These are phyloP conservation scores for Caenorhabditis parvicauda DNA, from an alignment of 2,888 invertebrate species.

Conservation along the genomic window DNA sequence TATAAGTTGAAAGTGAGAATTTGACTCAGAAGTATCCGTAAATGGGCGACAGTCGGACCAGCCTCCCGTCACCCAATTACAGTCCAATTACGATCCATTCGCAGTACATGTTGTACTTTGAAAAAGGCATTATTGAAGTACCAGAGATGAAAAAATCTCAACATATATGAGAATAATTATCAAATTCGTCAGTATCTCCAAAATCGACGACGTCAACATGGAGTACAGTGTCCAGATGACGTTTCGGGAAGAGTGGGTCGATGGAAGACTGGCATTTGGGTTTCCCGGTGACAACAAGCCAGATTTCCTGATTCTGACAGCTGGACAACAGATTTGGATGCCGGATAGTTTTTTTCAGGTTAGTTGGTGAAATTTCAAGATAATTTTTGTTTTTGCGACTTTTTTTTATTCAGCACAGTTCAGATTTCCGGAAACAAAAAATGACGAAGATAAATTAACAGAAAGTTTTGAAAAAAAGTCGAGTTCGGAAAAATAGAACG, in stretches of 20 bases:
- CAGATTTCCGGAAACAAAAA: neutral
- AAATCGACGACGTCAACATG: slow-evolving; percentile 62
- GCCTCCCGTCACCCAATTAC: too few species aligned
- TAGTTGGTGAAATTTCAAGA: neutral
- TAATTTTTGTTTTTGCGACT: neutral
- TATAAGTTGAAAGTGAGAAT: too few species aligned
- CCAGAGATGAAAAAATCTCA: too few species aligned
- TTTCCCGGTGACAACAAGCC: slow-evolving; percentile 33
- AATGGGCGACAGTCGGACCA: too few species aligned
- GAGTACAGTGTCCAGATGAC: slow-evolving; percentile 83
- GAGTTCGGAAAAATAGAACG: neutral
- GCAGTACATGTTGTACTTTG: too few species aligned
- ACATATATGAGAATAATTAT: too few species aligned
- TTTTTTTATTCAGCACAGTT: neutral
- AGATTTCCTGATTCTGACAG: slow-evolving; percentile 57
- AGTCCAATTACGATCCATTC: too few species aligned
- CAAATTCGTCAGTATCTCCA: slow-evolving; percentile 60
- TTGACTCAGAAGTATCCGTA: too few species aligned
- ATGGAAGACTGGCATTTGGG: slow-evolving; percentile 72
- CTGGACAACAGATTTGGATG: slow-evolving; percentile 84
- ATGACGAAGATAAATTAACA: neutral
- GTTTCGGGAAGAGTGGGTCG: slow-evolving; percentile 94
- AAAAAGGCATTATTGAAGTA: too few species aligned
- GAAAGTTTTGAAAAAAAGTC: neutral
- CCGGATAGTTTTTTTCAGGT: slow-evolving; percentile 82